Base-by-base conservation (phyloP, 2,888 invertebrate genomes). In the Campoplex capitator region DNA sequence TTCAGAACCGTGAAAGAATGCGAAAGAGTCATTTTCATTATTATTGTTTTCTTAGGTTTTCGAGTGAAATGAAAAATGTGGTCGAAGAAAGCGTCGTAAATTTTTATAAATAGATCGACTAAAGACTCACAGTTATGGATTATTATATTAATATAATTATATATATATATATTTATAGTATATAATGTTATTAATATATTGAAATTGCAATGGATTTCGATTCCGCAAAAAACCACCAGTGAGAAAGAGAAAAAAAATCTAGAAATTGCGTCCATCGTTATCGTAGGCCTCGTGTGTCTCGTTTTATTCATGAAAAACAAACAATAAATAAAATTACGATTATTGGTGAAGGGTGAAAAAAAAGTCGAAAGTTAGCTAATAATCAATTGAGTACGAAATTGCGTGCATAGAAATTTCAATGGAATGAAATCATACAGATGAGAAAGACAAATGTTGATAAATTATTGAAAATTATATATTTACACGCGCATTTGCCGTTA, bases 181-280 rank as follows among this genome's bases (percentile, higher is more conserved):
- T 68, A 83, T 75, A 48, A 51, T 68, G 78, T 79, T 77, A 73
- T 73, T 38, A 73, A 79, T 58, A 70, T 68, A 71, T 76, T 65
- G 35, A 67, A 77, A 77, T 51, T 45, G 51, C 35, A 74, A 76
- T 71, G 65, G 51, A 74, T 74, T 73, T 65, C 62, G 79, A 79
- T 23, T 54, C 68, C 62, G 65, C 56, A 71, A 58, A 51, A 23
- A 78, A 65, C 76, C 62, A 42, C 71, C 71, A 62, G 81, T 58
- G 13, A 62, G 16, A 79, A 32, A 42, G 45, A 42, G 23, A 23
- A 23, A 65, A 68, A 70, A 51, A 71, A 56, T 83, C 54, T 79
- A 86, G 80, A 86, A 88, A 90, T 90, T 91, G 90, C 91, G 91
- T 91, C 91, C 91, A 91, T 91, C 88, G 87, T 88, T 90, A 89